A percentile compares a stretch with the other conserved stretches of the same genome.
These are phyloP conservation scores for Leptinotarsa texana DNA, from an alignment of 1,140 invertebrate genomes.

Conservation along the genomic window DNA sequence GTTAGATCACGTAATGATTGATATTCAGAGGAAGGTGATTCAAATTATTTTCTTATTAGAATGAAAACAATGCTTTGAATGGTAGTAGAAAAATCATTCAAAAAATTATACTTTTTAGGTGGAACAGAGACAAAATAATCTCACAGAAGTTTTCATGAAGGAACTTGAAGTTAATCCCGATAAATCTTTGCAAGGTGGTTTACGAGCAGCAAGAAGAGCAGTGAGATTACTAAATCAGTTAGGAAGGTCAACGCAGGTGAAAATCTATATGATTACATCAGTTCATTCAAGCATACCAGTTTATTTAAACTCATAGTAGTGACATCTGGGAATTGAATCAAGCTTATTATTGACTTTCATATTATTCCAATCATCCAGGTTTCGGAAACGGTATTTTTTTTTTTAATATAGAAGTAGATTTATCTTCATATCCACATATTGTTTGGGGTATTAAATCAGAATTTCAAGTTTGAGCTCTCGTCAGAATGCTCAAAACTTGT, in stretches of 20 bases:
- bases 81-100: neutral
- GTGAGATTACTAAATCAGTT: slow-evolving; percentile 86
- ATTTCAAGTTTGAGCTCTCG: too few species aligned
- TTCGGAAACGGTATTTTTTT: too few species aligned
- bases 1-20: slow-evolving; percentile 50
- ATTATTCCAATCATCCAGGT: too few species aligned
- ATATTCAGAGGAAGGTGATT: slow-evolving; percentile 57
- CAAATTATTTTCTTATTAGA: neutral
- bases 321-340: too few species aligned
- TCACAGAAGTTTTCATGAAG: slow-evolving; percentile 84
- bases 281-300: too few species aligned
- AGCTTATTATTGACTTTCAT: too few species aligned
- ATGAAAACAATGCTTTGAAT: neutral
- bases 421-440: too few species aligned
- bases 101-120: slow-evolving; percentile 60
- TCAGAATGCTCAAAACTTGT: too few species aligned
- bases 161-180: slow-evolving; percentile 87
- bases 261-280: neutral
- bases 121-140: slow-evolving; percentile 73
- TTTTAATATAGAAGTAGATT: too few species aligned
- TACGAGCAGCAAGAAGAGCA: slow-evolving; percentile 82
- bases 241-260: slow-evolving; percentile 72
- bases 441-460: too few species aligned
- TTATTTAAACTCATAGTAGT: too few species aligned
- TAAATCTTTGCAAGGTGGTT: slow-evolving; percentile 90